Evolutionary conservation across 2,888 invertebrate species (phyloP).

Genomic region (Acrobasis suavella): DNA sequence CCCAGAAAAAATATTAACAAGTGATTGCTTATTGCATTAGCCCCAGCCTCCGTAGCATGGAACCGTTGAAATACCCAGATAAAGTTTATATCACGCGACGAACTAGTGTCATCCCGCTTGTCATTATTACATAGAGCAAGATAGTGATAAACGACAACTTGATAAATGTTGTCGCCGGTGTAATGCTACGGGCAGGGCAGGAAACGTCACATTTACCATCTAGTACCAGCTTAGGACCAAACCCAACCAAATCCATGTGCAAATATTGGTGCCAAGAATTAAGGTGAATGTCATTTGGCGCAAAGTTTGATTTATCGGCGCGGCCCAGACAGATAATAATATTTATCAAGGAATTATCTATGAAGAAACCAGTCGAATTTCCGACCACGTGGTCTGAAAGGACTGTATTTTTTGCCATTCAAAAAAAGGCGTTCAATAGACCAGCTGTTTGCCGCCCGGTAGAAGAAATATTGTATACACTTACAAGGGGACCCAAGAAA

Average conservation of each 20-base stretch:
- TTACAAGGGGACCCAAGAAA: constrained; percentile 62
- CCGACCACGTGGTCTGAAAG: constrained; percentile 68
- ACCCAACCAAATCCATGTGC: neutral
- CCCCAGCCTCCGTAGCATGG: no score
- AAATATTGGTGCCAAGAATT: constrained; percentile 7
- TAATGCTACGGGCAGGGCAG: no score
- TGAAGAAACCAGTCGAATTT: constrained; percentile 52
- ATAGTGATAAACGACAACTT: no score
- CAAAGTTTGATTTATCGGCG: constrained; percentile 16
- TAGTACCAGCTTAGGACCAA: neutral
- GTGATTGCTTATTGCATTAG: no score
- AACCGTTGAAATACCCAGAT: no score
- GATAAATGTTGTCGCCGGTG: no score
- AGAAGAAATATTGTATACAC: constrained; percentile 69
- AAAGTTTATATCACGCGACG: no score
- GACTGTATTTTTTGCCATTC: constrained; percentile 41
- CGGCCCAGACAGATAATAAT: constrained; percentile 23
- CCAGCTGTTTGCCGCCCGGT: constrained; percentile 69
- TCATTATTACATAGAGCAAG: no score
- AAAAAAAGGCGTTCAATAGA: constrained; percentile 63
- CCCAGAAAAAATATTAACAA: no score
- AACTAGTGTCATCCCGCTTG: no score
- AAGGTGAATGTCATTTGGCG: constrained; percentile 15
- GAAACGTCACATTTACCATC: neutral
- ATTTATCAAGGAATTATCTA: constrained; percentile 21